These are phyloP conservation scores for Centroberyx gerrardi DNA, from an alignment of 2,797 vertebrate species.

Conservation along the genomic window DNA sequence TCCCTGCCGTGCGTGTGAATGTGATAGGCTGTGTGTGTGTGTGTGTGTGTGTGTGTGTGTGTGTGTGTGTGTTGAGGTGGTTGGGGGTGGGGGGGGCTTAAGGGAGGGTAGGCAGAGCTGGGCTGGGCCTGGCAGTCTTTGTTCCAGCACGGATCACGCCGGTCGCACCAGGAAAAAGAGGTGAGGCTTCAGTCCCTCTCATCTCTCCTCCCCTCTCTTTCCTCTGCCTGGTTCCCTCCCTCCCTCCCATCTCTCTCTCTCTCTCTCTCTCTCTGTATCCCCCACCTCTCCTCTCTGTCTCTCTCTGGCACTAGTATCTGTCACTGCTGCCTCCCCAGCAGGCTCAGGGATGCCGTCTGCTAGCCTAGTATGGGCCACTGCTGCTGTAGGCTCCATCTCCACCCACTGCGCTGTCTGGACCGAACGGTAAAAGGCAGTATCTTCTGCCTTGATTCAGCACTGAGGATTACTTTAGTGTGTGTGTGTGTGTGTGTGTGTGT, in stretches of 20 bases:
- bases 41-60: no score
- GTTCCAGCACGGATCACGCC: constrained; percentile 74
- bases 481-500: constrained; percentile 42
- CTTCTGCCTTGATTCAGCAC: constrained; percentile 50
- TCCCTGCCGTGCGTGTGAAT: constrained; percentile 44
- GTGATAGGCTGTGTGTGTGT: constrained; percentile 54
- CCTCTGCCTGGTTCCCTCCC: constrained; percentile 31
- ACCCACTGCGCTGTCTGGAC: constrained; percentile 87
- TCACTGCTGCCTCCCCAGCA: constrained; percentile 47
- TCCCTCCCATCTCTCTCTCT: constrained; percentile 30
- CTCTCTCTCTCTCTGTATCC: constrained; percentile 28
- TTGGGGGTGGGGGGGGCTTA: constrained; percentile 53
- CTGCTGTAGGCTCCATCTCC: constrained; percentile 88
- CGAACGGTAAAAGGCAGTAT: constrained; percentile 86
- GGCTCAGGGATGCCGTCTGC: constrained; percentile 79
- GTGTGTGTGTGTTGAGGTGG: constrained; percentile 15
- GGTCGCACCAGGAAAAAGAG: constrained; percentile 72
- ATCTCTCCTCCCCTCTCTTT: constrained; percentile 55
- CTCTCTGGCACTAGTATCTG: constrained; percentile 43
- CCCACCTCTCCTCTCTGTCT: constrained; percentile 16
- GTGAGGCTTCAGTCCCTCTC: constrained; percentile 76
- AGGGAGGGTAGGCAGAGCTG: constrained; percentile 64
- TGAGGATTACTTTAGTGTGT: constrained; percentile 54
- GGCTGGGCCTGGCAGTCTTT: constrained; percentile 73
- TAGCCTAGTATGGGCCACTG: constrained; percentile 85